Evolutionary conservation across 2,113 vertebrate species (phyloP).

Genomic region (Anolis sagrei): DNA sequence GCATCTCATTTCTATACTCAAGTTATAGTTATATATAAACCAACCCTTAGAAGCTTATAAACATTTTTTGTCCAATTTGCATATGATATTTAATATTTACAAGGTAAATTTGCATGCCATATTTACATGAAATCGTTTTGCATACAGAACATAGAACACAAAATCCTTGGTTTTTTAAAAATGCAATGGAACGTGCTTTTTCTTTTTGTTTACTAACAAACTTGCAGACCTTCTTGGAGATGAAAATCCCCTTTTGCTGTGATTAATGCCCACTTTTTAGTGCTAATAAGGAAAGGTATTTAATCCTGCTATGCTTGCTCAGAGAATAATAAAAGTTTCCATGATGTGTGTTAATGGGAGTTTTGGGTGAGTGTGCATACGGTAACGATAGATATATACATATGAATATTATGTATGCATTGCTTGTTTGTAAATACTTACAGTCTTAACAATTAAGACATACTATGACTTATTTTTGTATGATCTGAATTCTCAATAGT

Average conservation of each 20-base stretch:
- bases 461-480: neutral
- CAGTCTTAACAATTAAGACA: neutral
- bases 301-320: neutral
- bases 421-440: neutral
- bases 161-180: neutral
- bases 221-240: neutral
- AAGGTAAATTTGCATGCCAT: constrained; percentile 8
- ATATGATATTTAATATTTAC: neutral
- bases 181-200: neutral
- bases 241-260: neutral
- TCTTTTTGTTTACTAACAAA: neutral
- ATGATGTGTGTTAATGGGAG: neutral
- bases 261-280: neutral
- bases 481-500: too few species aligned
- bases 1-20: neutral
- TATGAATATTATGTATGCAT: neutral
- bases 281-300: neutral
- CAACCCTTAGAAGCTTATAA: neutral
- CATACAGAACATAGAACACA: neutral
- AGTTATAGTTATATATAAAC: neutral
- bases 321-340: neutral
- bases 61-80: neutral
- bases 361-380: too few species aligned
- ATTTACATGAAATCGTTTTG: constrained; percentile 11
- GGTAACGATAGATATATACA: too few species aligned